phyloP scores from a whole-genome alignment of 1,140 invertebrate genomes.

The Drosophila aff. region DNA sequence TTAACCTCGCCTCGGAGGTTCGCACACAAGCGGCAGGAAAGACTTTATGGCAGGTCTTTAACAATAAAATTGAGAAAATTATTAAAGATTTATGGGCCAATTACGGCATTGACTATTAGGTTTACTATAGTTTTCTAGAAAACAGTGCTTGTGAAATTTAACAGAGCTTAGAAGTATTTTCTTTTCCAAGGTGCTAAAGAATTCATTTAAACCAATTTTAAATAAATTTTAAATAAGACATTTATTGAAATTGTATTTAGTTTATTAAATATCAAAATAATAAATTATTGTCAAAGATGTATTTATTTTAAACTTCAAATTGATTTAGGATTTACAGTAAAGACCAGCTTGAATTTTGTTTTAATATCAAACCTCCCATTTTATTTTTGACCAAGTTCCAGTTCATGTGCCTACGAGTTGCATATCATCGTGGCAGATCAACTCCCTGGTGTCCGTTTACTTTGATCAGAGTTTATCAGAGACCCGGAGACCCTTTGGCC shows the following conservation, averaged over 20 bases:
- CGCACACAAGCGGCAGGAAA: neutral
- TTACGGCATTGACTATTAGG: neutral
- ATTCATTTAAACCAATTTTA: neutral
- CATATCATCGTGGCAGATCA: slow-evolving; percentile 28
- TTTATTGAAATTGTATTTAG: neutral
- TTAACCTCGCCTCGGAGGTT: slow-evolving; percentile 15
- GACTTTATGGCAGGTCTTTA: neutral
- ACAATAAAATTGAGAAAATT: slow-evolving; percentile 5
- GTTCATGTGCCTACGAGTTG: slow-evolving; percentile 10
- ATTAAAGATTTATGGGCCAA: slow-evolving; percentile 2
- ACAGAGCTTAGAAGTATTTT: neutral
- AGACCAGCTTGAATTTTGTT: neutral
- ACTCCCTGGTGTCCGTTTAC: slow-evolving; percentile 30
- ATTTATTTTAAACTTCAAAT: neutral
- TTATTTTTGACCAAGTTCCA: neutral
- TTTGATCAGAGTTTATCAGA: slow-evolving; percentile 62
- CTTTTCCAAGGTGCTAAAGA: neutral
- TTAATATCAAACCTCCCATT: neutral
- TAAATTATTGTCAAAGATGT: neutral
- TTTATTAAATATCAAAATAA: neutral
- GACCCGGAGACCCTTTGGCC: slow-evolving; percentile 16
- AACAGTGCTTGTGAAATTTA: neutral
- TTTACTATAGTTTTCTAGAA: neutral
- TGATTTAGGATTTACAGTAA: neutral
- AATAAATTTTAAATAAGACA: neutral